These are phyloP conservation scores for Neopipo cinnamomea DNA, from an alignment of 2,113 vertebrate genomes.

Conservation along the genomic window DNA sequence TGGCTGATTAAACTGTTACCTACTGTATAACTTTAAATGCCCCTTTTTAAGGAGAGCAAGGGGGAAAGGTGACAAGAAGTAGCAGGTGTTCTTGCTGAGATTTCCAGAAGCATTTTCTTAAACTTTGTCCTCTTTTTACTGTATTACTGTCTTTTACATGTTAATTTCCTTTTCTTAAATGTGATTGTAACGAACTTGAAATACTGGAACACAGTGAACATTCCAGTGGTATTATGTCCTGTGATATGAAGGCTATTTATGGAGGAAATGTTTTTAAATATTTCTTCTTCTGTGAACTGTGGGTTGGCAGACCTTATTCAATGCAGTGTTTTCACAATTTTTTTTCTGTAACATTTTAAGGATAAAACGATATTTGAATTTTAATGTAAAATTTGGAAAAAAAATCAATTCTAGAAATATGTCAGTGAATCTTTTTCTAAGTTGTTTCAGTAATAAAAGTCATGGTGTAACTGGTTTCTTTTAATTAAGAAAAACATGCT, in stretches of 20 bases:
- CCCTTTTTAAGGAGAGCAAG: rapidly evolving
- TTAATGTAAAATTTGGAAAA: background rate
- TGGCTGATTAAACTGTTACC: background rate
- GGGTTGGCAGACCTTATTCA: background rate
- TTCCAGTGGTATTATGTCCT: background rate
- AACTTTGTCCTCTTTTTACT: background rate
- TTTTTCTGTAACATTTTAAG: background rate
- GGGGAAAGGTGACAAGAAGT: background rate
- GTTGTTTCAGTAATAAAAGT: background rate
- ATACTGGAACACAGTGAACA: background rate
- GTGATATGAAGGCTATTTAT: background rate
- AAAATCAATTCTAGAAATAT: background rate
- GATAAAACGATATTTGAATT: background rate
- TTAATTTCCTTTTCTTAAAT: background rate
- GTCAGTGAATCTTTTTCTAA: background rate
- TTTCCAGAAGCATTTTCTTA: background rate
- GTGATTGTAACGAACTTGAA: background rate
- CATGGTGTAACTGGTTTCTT: background rate
- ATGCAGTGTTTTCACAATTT: background rate
- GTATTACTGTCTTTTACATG: background rate
- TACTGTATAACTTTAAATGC: background rate
- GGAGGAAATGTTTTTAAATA: background rate
- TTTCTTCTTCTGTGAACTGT: background rate
- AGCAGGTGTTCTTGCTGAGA: background rate
- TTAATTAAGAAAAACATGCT: background rate